Evolutionary conservation across 2,888 invertebrate genomes (phyloP).

Genomic region (Apamea epomidion): DNA sequence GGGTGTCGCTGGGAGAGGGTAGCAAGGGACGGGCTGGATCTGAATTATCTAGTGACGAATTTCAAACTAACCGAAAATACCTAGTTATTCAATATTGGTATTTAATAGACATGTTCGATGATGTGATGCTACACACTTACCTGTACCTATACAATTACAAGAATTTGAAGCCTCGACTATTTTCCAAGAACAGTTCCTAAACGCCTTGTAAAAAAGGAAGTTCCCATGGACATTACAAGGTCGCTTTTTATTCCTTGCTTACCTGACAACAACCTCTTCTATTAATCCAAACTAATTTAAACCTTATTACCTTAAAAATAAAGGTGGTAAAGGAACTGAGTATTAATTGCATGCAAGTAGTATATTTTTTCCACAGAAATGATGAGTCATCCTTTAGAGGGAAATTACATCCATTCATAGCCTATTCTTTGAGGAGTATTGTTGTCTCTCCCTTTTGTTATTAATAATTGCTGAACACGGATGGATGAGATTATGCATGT

Average conservation of each 20-base stretch:
- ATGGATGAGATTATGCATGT: background rate
- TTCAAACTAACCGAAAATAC: background rate
- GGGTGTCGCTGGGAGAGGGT: no score
- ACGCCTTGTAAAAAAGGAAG: constrained; percentile 44
- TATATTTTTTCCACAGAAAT: constrained; percentile 47
- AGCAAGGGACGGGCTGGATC: no score
- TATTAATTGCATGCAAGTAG: constrained; percentile 25
- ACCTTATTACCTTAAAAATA: constrained; percentile 9
- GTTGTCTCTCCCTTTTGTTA: constrained; percentile 58
- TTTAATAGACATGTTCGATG: background rate
- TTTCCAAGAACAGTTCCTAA: constrained; percentile 41
- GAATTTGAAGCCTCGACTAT: background rate
- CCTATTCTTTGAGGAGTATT: constrained; percentile 43
- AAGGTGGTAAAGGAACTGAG: constrained; percentile 4
- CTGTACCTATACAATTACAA: background rate
- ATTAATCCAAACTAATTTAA: constrained; percentile 25
- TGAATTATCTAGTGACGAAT: no score
- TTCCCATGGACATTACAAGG: constrained; percentile 58
- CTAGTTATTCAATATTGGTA: background rate
- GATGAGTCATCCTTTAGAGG: constrained; percentile 55
- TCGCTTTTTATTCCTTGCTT: constrained; percentile 32
- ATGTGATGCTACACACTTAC: background rate
- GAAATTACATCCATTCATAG: constrained; percentile 59
- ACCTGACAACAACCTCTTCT: constrained; percentile 23
- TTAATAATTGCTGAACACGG: constrained; percentile 14